Conservation (phyloP, 2,888 invertebrate species). For the Rhodophaea formosa region DNA sequence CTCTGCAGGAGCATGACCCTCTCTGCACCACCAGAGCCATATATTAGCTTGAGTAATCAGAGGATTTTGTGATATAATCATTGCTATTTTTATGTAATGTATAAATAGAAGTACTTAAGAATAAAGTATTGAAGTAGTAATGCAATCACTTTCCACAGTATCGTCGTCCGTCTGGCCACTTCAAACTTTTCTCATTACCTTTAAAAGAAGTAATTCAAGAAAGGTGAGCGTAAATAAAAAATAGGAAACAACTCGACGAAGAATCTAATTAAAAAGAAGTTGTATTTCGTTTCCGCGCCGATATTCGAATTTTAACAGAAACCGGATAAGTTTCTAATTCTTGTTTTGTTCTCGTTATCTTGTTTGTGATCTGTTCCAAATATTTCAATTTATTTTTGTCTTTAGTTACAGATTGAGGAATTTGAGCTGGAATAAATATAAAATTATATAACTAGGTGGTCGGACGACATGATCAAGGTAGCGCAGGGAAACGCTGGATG, state of each 20-base stretch:
- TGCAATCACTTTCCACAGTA: conserved; percentile 1
- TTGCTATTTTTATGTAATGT: too few relatives aligned
- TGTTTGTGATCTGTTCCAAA: background rate
- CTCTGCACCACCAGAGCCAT: too few relatives aligned
- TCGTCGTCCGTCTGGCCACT: conserved; percentile 5
- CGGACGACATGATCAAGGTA: too few relatives aligned
- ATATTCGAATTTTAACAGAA: background rate
- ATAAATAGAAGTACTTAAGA: too few relatives aligned
- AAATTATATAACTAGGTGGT: too few relatives aligned
- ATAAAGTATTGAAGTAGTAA: too few relatives aligned
- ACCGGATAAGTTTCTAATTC: conserved; percentile 5
- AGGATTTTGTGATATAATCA: too few relatives aligned
- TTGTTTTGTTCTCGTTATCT: background rate
- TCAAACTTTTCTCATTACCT: conserved; percentile 36
- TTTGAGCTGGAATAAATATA: too few relatives aligned
- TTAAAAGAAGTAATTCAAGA: conserved; percentile 29
- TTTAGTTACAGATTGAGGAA: too few relatives aligned
- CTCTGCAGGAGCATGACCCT: too few relatives aligned
- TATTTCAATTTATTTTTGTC: background rate
- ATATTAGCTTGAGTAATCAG: too few relatives aligned
- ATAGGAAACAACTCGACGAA: conserved; percentile 27
- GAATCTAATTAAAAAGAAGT: conserved; percentile 33
- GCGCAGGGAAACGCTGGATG: too few relatives aligned
- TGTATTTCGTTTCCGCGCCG: conserved; percentile 4
- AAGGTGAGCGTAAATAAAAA: conserved; percentile 33